Conservation (phyloP, 2,113 vertebrate genomes). For the Lanius collurio region DNA sequence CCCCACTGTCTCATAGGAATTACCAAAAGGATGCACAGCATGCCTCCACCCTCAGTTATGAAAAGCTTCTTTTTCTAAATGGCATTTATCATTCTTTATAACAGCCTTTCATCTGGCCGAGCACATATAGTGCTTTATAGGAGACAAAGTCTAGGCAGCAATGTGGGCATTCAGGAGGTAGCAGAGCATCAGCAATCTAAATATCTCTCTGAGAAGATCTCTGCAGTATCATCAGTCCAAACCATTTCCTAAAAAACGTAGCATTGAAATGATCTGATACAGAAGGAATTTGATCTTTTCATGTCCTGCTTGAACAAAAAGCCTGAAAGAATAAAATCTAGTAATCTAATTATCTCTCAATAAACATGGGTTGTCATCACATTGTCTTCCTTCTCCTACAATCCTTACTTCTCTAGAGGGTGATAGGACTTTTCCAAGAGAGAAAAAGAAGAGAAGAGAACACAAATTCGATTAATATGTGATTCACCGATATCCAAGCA, state of each 20-base stretch:
- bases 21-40: background rate
- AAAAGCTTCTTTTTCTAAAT: background rate
- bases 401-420: background rate
- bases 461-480: background rate
- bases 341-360: background rate
- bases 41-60: background rate
- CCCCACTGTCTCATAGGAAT: background rate
- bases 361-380: background rate
- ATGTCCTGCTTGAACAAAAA: background rate
- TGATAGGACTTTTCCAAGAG: background rate
- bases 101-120: background rate
- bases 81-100: background rate
- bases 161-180: background rate
- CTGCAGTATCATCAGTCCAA: background rate
- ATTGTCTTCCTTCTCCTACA: background rate
- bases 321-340: background rate
- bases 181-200: background rate
- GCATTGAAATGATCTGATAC: background rate
- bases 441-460: background rate
- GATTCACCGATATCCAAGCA: background rate
- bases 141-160: background rate
- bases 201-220: background rate
- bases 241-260: background rate
- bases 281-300: background rate
- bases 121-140: fast-evolving